Percentiles rank a stretch among this genome's conserved stretches.
Evolutionary conservation across 1,140 invertebrate genomes (phyloP).

Genomic region (Semibalanus balanoides): DNA sequence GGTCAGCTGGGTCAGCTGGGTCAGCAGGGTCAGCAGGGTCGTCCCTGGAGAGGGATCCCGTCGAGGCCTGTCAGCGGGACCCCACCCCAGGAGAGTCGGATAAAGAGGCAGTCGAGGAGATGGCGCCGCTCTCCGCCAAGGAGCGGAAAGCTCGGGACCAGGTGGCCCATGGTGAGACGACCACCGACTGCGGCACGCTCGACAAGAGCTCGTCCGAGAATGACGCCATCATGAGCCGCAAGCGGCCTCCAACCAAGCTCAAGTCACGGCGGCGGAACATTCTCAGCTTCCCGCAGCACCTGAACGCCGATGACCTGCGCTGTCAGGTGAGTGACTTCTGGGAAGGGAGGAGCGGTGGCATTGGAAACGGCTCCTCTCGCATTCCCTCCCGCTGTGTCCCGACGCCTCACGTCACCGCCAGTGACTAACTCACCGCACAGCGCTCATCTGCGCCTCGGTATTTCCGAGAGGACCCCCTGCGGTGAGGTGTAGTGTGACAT

Average conservation of each 20-base stretch:
- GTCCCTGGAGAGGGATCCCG: background rate
- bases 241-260: constrained; percentile 28
- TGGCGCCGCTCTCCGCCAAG: background rate
- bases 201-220: constrained; percentile 32
- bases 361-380: too few species aligned
- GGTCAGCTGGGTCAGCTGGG: background rate
- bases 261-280: constrained; percentile 34
- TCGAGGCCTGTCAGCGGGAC: background rate
- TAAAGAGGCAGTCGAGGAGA: background rate
- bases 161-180: background rate
- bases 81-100: background rate
- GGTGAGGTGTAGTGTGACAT: too few species aligned
- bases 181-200: constrained; percentile 32
- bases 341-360: too few species aligned
- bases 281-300: constrained; percentile 40
- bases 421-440: too few species aligned
- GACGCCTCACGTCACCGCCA: too few species aligned
- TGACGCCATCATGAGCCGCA: constrained; percentile 23
- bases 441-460: too few species aligned
- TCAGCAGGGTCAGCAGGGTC: background rate
- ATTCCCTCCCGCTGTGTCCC: too few species aligned
- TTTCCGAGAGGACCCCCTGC: too few species aligned
- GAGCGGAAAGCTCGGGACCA: background rate
- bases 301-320: constrained; percentile 46
- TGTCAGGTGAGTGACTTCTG: constrained; percentile 38